These are phyloP conservation scores for Pseudococcus viburni DNA, from an alignment of 2,888 invertebrate genomes.

Conservation along the genomic window DNA sequence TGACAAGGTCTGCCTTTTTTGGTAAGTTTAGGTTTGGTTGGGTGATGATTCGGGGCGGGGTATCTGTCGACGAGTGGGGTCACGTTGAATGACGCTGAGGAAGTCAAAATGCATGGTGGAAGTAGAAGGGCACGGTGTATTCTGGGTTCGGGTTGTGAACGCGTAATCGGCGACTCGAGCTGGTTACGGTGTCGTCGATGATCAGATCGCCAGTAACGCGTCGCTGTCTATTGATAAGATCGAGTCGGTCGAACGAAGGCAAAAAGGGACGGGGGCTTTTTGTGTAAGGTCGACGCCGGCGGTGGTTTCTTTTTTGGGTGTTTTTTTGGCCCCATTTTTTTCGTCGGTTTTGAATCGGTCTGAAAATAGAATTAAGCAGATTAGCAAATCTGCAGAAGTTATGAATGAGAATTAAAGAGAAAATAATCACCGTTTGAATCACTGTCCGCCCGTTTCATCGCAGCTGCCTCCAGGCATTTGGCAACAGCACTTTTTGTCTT, in stretches of 20 bases:
- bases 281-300: not conserved
- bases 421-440: not conserved
- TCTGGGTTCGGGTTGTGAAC: not conserved
- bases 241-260: not conserved
- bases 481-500: slow-evolving; percentile 58
- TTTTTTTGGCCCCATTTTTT: slow-evolving; percentile 46
- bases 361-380: not conserved
- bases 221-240: slow-evolving; percentile 34
- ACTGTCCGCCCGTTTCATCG: slow-evolving; percentile 51
- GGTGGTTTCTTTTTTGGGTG: not conserved
- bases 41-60: slow-evolving; percentile 4
- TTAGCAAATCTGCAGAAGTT: not conserved
- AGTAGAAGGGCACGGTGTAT: slow-evolving; percentile 47
- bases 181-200: slow-evolving; percentile 23
- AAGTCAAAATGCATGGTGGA: slow-evolving; percentile 1
- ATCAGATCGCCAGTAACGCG: not conserved
- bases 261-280: not conserved
- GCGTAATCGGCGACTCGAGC: slow-evolving; percentile 22
- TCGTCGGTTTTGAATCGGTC: not conserved
- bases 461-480: slow-evolving; percentile 57
- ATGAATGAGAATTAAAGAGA: too few species aligned
- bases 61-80: not conserved
- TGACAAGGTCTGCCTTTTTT: not conserved
- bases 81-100: slow-evolving; percentile 25
- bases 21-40: slow-evolving; percentile 11